These are phyloP conservation scores for Drosophila pallidifrons DNA, from an alignment of 1,140 invertebrate genomes.

Conservation along the genomic window DNA sequence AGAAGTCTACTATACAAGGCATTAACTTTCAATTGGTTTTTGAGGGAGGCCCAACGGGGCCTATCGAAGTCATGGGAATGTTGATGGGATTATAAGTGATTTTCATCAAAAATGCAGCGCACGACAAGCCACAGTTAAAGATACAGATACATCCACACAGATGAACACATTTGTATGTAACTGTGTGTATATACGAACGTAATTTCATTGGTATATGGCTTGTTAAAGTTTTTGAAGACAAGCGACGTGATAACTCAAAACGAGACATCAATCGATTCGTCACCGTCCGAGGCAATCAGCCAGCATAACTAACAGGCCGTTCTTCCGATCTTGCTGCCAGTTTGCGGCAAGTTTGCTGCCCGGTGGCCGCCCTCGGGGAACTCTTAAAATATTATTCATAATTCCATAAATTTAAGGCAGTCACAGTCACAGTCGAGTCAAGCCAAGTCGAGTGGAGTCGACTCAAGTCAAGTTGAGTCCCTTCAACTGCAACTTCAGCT, in stretches of 20 bases:
- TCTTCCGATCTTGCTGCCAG: conserved; percentile 16
- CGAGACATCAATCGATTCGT: conserved; percentile 81
- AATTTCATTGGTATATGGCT: conserved; percentile 61
- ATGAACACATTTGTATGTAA: conserved; percentile 17
- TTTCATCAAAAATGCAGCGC: conserved; percentile 81
- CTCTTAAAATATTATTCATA: conserved; percentile 82
- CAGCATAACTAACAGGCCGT: conserved; percentile 70
- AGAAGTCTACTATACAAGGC: conserved; percentile 42
- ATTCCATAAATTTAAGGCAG: conserved; percentile 78
- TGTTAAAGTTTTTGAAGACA: conserved; percentile 74
- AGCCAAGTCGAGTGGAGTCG: no score
- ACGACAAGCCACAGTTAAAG: conserved; percentile 58
- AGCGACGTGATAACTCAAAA: conserved; percentile 80
- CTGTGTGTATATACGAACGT: conserved; percentile 23
- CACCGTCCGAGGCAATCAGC: conserved; percentile 74
- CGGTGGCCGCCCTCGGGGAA: conserved; percentile 66
- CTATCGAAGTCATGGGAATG: conserved; percentile 68
- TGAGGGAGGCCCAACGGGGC: conserved; percentile 30
- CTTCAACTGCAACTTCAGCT: neutral
- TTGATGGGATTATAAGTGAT: conserved; percentile 82
- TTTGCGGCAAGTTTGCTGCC: conserved; percentile 25
- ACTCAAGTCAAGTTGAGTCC: neutral
- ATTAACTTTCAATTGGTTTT: conserved; percentile 76
- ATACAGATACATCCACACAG: conserved; percentile 33
- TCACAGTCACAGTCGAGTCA: conserved; percentile 5